Evolutionary conservation across 2,797 vertebrate species (phyloP).

Genomic region (Myotis planiceps): DNA sequence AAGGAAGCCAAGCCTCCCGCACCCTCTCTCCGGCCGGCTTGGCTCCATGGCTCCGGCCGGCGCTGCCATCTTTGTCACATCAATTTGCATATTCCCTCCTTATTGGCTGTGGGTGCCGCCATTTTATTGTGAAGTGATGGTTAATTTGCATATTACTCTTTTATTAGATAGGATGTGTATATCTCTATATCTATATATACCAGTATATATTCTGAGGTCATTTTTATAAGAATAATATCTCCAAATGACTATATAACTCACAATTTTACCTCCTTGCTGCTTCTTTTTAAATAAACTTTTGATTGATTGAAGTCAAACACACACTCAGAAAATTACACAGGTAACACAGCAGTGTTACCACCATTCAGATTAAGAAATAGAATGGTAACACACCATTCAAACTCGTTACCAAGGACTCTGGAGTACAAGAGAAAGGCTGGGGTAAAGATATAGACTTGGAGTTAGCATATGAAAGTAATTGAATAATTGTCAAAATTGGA

Average conservation of each 20-base stretch:
- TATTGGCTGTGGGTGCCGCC: too few species aligned
- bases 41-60: too few species aligned
- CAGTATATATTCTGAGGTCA: background rate
- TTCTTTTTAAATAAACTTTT: background rate
- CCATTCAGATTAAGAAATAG: background rate
- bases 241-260: background rate
- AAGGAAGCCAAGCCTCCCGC: too few species aligned
- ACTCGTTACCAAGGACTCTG: background rate
- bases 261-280: background rate
- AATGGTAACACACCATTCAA: background rate
- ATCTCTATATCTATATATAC: background rate
- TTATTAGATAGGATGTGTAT: too few species aligned
- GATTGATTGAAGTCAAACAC: background rate
- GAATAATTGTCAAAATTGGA: background rate
- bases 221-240: background rate
- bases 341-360: background rate
- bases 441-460: background rate
- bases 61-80: too few species aligned
- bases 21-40: too few species aligned
- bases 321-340: background rate
- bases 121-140: too few species aligned
- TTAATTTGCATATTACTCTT: too few species aligned
- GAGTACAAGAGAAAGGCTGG: background rate
- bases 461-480: background rate
- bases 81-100: too few species aligned